phyloP scores from a whole-genome alignment of 2,797 vertebrate species.

The Carduelis carduelis region DNA sequence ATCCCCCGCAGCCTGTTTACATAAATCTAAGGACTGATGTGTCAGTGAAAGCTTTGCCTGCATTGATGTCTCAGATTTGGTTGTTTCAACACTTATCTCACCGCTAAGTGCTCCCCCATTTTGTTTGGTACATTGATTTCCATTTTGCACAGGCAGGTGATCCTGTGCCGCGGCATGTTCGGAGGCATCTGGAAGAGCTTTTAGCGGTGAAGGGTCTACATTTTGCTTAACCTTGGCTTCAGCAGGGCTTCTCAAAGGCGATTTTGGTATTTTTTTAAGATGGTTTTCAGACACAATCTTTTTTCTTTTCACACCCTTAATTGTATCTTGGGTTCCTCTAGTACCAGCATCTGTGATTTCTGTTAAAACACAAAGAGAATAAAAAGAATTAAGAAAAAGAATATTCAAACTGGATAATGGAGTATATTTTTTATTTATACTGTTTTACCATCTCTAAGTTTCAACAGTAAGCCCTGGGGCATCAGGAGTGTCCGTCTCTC shows the following conservation, averaged over 20 bases:
- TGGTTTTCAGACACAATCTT: slow-evolving; percentile 95
- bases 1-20: slow-evolving; percentile 68
- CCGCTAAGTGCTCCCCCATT: slow-evolving; percentile 72
- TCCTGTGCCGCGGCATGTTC: slow-evolving; percentile 51
- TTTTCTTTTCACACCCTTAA: slow-evolving; percentile 97
- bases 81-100: slow-evolving; percentile 58
- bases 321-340: slow-evolving; percentile 82
- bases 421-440: neutral
- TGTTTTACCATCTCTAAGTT: neutral
- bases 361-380: slow-evolving; percentile 62
- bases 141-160: slow-evolving; percentile 66
- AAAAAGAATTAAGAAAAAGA: neutral
- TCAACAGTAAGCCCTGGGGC: neutral
- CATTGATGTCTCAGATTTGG: slow-evolving; percentile 37
- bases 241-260: slow-evolving; percentile 89
- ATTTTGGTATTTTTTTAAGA: slow-evolving; percentile 95
- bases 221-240: slow-evolving; percentile 80
- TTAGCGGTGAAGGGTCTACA: slow-evolving; percentile 61
- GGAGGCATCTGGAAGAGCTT: slow-evolving; percentile 67
- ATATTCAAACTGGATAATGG: neutral
- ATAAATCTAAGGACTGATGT: slow-evolving; percentile 69
- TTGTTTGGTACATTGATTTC: slow-evolving; percentile 72
- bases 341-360: slow-evolving; percentile 81
- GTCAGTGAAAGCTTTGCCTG: slow-evolving; percentile 56
- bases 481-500: neutral